These are phyloP conservation scores for Antheraea pernyi DNA, from an alignment of 1,140 invertebrate species.

Conservation along the genomic window DNA sequence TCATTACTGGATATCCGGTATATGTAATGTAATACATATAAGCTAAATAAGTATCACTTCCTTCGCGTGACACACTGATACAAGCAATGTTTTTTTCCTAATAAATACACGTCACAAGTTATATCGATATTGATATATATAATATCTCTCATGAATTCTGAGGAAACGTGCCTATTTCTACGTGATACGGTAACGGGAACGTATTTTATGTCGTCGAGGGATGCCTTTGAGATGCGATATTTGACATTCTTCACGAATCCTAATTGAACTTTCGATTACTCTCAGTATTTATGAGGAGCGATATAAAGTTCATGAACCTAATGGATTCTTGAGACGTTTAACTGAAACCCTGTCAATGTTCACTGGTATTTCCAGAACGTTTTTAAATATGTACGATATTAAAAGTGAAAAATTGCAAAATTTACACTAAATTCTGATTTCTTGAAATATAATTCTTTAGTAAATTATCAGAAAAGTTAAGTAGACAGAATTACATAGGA, in stretches of 20 bases:
- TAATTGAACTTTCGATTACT: neutral
- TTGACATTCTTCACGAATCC: constrained; percentile 1
- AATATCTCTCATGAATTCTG: neutral
- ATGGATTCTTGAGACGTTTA: neutral
- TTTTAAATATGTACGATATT: neutral
- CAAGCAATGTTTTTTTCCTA: neutral
- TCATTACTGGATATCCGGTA: too few relatives aligned
- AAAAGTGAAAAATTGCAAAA: too few relatives aligned
- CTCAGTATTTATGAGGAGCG: neutral
- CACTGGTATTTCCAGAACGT: neutral
- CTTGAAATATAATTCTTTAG: too few relatives aligned
- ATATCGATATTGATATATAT: neutral
- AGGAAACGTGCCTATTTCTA: neutral
- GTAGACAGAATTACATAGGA: too few relatives aligned
- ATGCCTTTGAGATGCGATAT: neutral
- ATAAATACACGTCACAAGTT: constrained; percentile 2
- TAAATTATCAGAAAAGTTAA: too few relatives aligned
- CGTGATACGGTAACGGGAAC: neutral
- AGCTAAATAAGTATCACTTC: too few relatives aligned
- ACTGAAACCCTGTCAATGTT: too few relatives aligned
- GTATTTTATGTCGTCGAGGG: neutral
- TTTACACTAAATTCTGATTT: too few relatives aligned
- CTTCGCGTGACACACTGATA: too few relatives aligned
- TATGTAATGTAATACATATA: too few relatives aligned
- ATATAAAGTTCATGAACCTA: neutral